A percentile compares a stretch with the other conserved stretches of the same genome.
These are phyloP conservation scores for Epinephelus cyanopodus DNA, from an alignment of 2,113 vertebrate species.

Conservation along the genomic window DNA sequence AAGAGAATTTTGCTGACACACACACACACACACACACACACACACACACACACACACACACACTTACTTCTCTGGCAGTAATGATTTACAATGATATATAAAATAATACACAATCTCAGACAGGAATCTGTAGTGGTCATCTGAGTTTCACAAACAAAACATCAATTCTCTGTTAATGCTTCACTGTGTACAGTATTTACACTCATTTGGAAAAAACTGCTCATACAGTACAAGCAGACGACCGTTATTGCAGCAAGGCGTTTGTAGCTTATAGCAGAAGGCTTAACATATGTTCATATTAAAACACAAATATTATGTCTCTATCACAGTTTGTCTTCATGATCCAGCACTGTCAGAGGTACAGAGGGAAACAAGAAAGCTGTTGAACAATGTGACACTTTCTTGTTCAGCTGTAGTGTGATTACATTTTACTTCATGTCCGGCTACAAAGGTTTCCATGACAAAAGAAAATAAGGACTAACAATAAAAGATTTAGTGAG, in stretches of 20 bases:
- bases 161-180: conserved; percentile 29
- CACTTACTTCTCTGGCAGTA: conserved; percentile 4
- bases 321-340: conserved; percentile 33
- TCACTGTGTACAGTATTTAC: conserved; percentile 61
- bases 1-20: conserved; percentile 27
- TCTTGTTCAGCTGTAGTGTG: not conserved
- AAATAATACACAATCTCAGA: conserved; percentile 12
- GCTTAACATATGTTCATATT: conserved; percentile 16
- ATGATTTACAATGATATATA: conserved; percentile 48
- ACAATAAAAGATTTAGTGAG: not conserved
- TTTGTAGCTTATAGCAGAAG: conserved; percentile 53
- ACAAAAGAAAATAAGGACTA: not conserved
- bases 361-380: not conserved
- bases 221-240: conserved; percentile 1
- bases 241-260: conserved; percentile 35
- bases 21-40: no score
- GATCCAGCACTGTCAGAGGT: conserved; percentile 29
- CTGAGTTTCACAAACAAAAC: conserved; percentile 43
- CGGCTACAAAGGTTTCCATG: not conserved
- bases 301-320: not conserved
- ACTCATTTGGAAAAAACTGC: conserved; percentile 23
- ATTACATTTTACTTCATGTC: not conserved
- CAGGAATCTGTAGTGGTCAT: conserved; percentile 64
- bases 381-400: not conserved
- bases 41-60: no score